A percentile compares a stretch with the other conserved stretches of the same genome.
These are phyloP conservation scores for Abramis brama DNA, from an alignment of 2,113 vertebrate genomes.

Conservation along the genomic window DNA sequence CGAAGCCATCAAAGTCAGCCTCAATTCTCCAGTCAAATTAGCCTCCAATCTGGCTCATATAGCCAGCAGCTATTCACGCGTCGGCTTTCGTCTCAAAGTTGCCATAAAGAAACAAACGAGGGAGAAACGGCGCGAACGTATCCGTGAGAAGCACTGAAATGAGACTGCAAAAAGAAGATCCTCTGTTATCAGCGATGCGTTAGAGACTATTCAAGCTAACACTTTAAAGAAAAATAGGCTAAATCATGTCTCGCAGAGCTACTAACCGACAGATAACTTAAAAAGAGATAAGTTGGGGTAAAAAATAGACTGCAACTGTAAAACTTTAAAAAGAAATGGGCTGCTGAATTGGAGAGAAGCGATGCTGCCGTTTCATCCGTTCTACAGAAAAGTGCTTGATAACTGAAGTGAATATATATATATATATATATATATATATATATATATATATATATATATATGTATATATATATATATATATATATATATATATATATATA, in stretches of 20 bases:
- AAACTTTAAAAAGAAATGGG: not conserved
- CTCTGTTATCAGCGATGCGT: not conserved
- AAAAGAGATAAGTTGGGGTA: not conserved
- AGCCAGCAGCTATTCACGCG: constrained; percentile 73
- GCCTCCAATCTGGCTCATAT: constrained; percentile 69
- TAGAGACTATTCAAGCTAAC: not conserved
- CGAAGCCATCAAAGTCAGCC: constrained; percentile 83
- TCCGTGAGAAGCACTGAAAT: not conserved
- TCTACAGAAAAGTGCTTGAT: constrained; percentile 8
- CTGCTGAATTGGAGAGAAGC: not conserved
- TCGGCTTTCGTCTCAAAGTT: constrained; percentile 65
- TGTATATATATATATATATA: too few relatives aligned
- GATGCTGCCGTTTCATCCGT: constrained; percentile 18
- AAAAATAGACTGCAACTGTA: not conserved
- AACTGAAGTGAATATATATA: not conserved
- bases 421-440: too few relatives aligned
- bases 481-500: too few relatives aligned
- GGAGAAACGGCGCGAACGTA: not conserved
- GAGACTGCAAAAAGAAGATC: constrained; percentile 28
- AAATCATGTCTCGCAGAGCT: not conserved
- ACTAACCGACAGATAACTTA: not conserved
- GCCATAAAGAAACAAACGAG: constrained; percentile 58
- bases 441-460: too few relatives aligned
- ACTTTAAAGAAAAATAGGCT: not conserved
- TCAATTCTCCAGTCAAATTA: constrained; percentile 76